These are phyloP conservation scores for Anoura caudifer DNA, from an alignment of 2,113 vertebrate species.

Conservation along the genomic window DNA sequence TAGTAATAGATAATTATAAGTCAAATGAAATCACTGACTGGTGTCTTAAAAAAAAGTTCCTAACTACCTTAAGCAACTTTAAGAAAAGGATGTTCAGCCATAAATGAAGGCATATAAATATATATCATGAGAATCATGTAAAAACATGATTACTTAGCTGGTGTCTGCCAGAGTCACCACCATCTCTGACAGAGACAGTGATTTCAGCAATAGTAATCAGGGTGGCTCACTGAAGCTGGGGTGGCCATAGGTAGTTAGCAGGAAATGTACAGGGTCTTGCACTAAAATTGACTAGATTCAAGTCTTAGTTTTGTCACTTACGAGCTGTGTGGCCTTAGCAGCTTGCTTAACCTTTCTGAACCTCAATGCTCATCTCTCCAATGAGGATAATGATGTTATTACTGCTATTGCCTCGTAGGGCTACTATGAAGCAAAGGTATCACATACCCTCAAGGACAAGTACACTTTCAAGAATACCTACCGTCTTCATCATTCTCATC, in stretches of 20 bases:
- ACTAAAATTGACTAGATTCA: not conserved
- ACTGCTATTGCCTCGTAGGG: not conserved
- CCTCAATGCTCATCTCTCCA: not conserved
- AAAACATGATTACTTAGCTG: not conserved
- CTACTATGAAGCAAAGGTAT: not conserved
- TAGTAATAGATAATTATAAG: not conserved
- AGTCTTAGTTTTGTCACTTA: not conserved
- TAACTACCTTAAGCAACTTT: not conserved
- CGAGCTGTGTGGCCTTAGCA: not conserved
- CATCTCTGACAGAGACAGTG: too few relatives aligned
- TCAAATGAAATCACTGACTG: not conserved
- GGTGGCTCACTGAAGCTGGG: rapidly evolving
- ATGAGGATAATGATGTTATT: too few relatives aligned
- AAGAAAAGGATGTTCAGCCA: not conserved
- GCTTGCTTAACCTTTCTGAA: not conserved
- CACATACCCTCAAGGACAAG: rapidly evolving
- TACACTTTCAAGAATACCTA: not conserved
- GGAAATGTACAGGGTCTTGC: not conserved
- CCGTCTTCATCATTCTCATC: rapidly evolving
- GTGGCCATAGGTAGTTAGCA: not conserved
- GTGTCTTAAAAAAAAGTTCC: not conserved
- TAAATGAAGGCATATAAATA: not conserved
- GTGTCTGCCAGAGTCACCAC: not conserved
- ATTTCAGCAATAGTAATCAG: not conserved
- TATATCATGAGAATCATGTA: not conserved